Percentiles rank a stretch among this genome's conserved stretches.
Evolutionary conservation across 2,113 vertebrate species (phyloP).

Genomic region (Alligator mississippiensis): DNA sequence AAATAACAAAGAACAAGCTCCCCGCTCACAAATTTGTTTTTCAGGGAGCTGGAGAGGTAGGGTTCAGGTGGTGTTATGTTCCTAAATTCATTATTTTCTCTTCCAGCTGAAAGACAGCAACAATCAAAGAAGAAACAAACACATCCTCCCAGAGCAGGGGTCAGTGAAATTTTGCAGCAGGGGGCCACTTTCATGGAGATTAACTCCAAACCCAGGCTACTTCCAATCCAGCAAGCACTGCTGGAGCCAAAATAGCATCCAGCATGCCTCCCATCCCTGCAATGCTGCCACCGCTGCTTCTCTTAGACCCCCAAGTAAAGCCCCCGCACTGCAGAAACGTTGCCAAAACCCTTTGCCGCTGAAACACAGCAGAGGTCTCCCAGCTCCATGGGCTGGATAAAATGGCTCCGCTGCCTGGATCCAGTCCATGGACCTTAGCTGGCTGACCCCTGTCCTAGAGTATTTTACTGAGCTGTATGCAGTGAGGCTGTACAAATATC

Average conservation of each 20-base stretch:
- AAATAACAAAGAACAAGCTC: constrained; percentile 93
- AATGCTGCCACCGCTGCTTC: not conserved
- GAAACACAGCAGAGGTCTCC: not conserved
- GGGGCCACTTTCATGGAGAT: no score
- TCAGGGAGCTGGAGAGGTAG: constrained; percentile 97
- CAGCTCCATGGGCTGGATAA: not conserved
- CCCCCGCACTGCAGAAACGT: no score
- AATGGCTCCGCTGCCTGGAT: not conserved
- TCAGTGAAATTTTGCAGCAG: no score
- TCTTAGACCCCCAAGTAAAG: no score
- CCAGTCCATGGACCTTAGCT: not conserved
- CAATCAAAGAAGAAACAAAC: not conserved
- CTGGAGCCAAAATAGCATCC: no score
- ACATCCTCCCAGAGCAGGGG: no score
- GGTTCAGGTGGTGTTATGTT: not conserved
- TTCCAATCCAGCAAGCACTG: no score
- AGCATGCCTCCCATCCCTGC: not conserved
- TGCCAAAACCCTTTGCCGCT: no score
- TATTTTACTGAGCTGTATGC: not conserved
- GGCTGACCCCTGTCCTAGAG: not conserved
- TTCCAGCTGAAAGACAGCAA: not conserved
- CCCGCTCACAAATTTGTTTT: constrained; percentile 95
- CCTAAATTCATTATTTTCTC: not conserved
- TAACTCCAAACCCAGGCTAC: no score
- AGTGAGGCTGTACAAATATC: accelerated